Evolutionary conservation across 2,888 invertebrate species (phyloP).

Genomic region (Matsumyia berberina): DNA sequence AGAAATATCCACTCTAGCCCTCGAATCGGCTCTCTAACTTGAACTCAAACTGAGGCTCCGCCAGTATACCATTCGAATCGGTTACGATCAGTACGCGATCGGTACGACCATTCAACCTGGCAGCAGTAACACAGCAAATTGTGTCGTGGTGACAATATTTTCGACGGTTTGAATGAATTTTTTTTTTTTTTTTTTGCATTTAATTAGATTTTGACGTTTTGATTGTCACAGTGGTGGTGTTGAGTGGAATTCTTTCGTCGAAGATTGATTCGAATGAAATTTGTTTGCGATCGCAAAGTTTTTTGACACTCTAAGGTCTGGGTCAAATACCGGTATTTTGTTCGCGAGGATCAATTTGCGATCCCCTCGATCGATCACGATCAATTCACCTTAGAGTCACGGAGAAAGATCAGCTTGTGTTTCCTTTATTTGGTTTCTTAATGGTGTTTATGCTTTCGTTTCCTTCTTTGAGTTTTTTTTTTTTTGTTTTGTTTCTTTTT

Average conservation of each 20-base stretch:
- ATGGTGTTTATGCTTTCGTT: constrained; percentile 38
- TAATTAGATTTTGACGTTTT: constrained; percentile 23
- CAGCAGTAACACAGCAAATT: constrained; percentile 16
- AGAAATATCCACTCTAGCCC: constrained; percentile 24
- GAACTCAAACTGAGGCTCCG: constrained; percentile 58
- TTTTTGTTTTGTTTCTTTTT: constrained; percentile 3
- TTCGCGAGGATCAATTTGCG: constrained; percentile 49
- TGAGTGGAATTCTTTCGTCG: constrained; percentile 36
- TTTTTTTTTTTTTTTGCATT: constrained; percentile 32
- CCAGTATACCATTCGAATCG: constrained; percentile 69
- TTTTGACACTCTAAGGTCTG: constrained; percentile 32
- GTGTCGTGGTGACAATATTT: constrained; percentile 56
- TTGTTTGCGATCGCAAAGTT: constrained; percentile 24
- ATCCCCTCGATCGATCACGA: constrained; percentile 60
- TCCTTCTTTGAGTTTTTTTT: not conserved
- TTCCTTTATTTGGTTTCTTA: constrained; percentile 43
- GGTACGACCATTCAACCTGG: constrained; percentile 51
- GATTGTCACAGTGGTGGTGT: constrained; percentile 11
- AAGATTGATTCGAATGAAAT: constrained; percentile 38
- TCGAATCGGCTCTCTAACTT: constrained; percentile 44
- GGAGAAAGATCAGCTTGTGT: constrained; percentile 9
- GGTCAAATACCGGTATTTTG: constrained; percentile 63
- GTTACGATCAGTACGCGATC: constrained; percentile 70
- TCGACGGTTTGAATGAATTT: constrained; percentile 40
- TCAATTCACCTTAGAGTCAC: constrained; percentile 44